Conservation (phyloP, 2,113 vertebrate genomes). For the Pleuronectes platessa region DNA sequence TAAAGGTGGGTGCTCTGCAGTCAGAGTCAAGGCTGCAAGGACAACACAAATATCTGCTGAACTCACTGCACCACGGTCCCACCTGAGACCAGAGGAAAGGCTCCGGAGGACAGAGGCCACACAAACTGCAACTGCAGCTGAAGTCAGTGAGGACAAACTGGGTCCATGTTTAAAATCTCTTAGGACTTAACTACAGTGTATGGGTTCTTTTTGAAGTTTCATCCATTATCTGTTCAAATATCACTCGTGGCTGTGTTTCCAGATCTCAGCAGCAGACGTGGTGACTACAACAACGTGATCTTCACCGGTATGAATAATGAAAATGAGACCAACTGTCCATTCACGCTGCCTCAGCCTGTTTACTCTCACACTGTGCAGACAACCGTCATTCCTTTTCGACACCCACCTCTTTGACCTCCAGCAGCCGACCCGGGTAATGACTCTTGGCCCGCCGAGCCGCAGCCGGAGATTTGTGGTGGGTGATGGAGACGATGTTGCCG, state of each 20-base stretch:
- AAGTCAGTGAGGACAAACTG: neutral
- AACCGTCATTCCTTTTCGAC: neutral
- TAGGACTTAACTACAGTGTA: too few relatives aligned
- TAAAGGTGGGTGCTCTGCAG: conserved; percentile 50
- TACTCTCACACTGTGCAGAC: too few relatives aligned
- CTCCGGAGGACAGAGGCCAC: conserved; percentile 34
- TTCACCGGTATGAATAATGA: neutral
- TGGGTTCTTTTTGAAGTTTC: too few relatives aligned
- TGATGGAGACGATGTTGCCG: conserved; percentile 90
- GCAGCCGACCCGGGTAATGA: conserved; percentile 87
- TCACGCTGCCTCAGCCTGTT: neutral
- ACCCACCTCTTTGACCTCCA: conserved; percentile 96
- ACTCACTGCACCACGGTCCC: conserved; percentile 63
- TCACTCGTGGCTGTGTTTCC: neutral
- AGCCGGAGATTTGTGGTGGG: conserved; percentile 96
- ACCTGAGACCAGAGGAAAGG: conserved; percentile 35
- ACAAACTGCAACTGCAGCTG: neutral
- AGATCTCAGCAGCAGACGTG: neutral
- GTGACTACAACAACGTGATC: too few relatives aligned
- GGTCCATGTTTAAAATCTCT: neutral
- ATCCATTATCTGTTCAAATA: too few relatives aligned
- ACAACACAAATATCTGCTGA: conserved; percentile 63
- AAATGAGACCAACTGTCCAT: neutral
- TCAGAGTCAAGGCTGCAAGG: conserved; percentile 42
- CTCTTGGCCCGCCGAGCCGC: conserved; percentile 88